Base-by-base conservation (phyloP, 2,888 invertebrate genomes). In the Volucella zonaria region DNA sequence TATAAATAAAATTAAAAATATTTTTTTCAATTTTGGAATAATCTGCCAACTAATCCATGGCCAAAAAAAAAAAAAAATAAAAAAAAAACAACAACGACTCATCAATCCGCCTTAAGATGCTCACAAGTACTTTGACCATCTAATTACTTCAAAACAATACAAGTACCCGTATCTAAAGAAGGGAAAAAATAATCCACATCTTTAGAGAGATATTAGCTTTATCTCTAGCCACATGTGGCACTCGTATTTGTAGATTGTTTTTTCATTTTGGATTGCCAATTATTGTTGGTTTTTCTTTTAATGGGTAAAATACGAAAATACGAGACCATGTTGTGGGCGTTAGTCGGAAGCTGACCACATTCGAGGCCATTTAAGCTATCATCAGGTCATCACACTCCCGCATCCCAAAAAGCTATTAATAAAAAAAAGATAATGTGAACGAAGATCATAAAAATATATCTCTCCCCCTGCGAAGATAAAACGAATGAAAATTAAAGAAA, bases 291-390 rank as follows among this genome's bases (percentile, higher is more conserved):
- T 71, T 49, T 38, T 45, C 47, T 56, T 38, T 38, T 12, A 71
- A 66, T 75, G 70, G 61, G 66, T 51, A 68, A 62, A 54, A 23
- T 23, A 23, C 18, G 18, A 23, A 75, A 67, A 68, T 58, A 42
- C 40, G 54, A 64, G 58, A 75, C 71, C 67, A 70, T 77, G 62
- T 68, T 71, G 85, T 85, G 85, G 85, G 85, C 85, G 85, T 80
- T 81, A 81, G 81, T 85, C 85, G 85, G 85, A 85, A 85, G 81
- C 81, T 81, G 85, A 85, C 80, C 76, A 85, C 62, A 81, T 76
- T 85, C 85, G 85, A 85, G 85, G 85, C 81, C 85, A 73, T 77
- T 85, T 61, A 76, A 81, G 81, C 81, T 71, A 81, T 85, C 85
- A 81, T 62, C 85, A 81, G 85, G 85, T 80, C 85, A 85, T 85